phyloP scores from a whole-genome alignment of 2,113 vertebrate genomes.

The Ophthalmolycus amberensis region DNA sequence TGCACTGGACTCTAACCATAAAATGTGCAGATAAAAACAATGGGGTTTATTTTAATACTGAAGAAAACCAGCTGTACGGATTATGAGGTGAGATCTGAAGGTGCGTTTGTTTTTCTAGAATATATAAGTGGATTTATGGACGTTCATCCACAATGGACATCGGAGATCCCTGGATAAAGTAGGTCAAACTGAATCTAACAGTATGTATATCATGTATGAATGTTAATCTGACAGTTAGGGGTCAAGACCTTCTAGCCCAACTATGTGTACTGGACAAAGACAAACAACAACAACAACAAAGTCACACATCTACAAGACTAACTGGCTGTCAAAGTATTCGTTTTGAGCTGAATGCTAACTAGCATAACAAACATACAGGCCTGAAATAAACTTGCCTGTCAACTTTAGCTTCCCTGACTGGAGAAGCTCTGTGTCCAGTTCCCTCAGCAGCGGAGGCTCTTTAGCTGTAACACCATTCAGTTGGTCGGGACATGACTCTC shows the following conservation, averaged over 20 bases:
- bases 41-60: neutral
- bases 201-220: neutral
- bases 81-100: neutral
- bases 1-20: neutral
- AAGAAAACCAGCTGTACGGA: neutral
- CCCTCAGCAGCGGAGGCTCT: constrained; percentile 67
- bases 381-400: constrained; percentile 71
- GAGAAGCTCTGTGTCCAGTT: constrained; percentile 82
- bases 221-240: neutral
- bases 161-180: neutral
- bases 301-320: neutral
- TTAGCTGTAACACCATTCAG: constrained; percentile 47
- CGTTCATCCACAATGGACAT: neutral
- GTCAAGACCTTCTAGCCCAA: neutral
- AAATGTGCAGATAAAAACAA: neutral
- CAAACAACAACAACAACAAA: neutral
- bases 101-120: neutral
- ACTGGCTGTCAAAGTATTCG: neutral
- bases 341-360: neutral
- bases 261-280: neutral
- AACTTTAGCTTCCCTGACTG: constrained; percentile 83
- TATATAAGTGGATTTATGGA: neutral
- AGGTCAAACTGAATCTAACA: neutral
- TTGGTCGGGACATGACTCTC: constrained; percentile 45
- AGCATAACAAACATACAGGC: neutral